Conservation (phyloP, 2,113 vertebrate species). For the Plotosus lineatus region DNA sequence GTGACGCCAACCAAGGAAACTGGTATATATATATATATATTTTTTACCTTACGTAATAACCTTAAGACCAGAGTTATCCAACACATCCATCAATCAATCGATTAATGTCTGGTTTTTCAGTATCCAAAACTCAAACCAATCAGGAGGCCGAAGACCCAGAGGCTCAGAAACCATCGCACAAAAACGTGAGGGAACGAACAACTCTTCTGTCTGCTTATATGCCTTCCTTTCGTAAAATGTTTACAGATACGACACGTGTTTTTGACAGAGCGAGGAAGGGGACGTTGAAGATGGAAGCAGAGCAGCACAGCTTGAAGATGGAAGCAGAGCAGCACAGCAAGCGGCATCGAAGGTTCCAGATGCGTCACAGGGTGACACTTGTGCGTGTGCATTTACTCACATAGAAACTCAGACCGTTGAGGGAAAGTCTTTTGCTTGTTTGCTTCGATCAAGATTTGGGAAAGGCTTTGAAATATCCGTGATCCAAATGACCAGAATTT, state of each 20-base stretch:
- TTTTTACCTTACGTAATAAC: neutral
- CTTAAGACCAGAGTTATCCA: neutral
- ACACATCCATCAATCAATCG: neutral
- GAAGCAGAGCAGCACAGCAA: slow-evolving; percentile 40
- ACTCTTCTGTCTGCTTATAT: neutral
- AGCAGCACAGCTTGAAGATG: slow-evolving; percentile 45
- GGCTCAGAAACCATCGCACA: neutral
- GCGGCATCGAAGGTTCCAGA: slow-evolving; percentile 52
- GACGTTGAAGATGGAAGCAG: slow-evolving; percentile 53
- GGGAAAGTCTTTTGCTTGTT: too few species aligned
- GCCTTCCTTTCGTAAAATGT: neutral
- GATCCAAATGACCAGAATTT: neutral
- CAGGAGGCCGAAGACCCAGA: neutral
- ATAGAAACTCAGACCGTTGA: too few species aligned
- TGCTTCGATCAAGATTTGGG: neutral
- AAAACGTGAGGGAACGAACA: slow-evolving; percentile 9
- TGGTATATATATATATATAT: neutral
- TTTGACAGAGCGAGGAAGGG: slow-evolving; percentile 51
- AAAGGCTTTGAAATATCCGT: neutral
- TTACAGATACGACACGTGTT: neutral
- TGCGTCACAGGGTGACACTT: slow-evolving; percentile 27
- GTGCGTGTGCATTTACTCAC: slow-evolving; percentile 15
- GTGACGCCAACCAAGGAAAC: slow-evolving; percentile 41
- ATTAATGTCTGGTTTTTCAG: neutral
- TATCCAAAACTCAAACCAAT: neutral